Evolutionary conservation across 2,888 invertebrate genomes (phyloP).

Genomic region (Stenurella melanura): DNA sequence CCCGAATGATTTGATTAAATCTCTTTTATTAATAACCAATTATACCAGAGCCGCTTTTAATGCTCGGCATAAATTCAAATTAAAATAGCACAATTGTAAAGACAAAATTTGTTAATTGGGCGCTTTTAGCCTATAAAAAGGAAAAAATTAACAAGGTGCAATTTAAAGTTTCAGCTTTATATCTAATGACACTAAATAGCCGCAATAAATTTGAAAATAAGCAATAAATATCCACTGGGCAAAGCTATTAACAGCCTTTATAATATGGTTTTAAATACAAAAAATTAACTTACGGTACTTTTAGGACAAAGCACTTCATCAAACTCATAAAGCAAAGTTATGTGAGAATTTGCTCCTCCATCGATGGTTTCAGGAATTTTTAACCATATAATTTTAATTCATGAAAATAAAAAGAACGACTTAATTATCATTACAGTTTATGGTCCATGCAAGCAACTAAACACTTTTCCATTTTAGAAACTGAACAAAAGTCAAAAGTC

Average conservation of each 20-base stretch:
- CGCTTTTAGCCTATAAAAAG: background rate
- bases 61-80: constrained; percentile 21
- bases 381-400: constrained; percentile 13
- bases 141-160: constrained; percentile 31
- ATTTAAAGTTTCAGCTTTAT: constrained; percentile 10
- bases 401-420: background rate
- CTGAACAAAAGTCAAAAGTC: background rate
- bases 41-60: constrained; percentile 13
- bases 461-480: background rate
- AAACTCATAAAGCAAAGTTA: constrained; percentile 31
- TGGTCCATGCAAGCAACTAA: background rate
- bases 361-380: constrained; percentile 10
- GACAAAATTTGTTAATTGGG: constrained; percentile 28
- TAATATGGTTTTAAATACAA: constrained; percentile 26
- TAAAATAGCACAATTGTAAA: constrained; percentile 19
- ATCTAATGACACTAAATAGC: constrained; percentile 20
- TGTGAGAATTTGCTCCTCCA: constrained; percentile 24
- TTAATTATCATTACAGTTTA: constrained; percentile 8
- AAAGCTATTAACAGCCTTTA: constrained; percentile 38
- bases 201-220: constrained; percentile 26
- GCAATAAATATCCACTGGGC: constrained; percentile 28
- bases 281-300: constrained; percentile 35
- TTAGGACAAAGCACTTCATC: constrained; percentile 28
- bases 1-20: constrained; percentile 29
- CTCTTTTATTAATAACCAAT: constrained; percentile 32